These are phyloP conservation scores for Otis tarda DNA, from an alignment of 2,113 vertebrate species.

Conservation along the genomic window DNA sequence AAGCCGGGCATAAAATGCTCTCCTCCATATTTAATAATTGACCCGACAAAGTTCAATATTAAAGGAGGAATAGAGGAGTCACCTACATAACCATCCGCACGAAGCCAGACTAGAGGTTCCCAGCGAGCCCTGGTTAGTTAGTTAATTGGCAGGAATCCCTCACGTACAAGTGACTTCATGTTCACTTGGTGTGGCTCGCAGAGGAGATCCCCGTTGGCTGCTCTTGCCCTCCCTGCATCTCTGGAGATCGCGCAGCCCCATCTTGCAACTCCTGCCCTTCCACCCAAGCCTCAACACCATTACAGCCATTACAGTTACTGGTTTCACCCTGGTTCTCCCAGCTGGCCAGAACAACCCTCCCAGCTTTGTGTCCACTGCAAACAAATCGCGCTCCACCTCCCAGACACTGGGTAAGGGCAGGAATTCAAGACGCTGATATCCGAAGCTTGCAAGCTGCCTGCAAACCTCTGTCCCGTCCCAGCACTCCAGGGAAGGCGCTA, in stretches of 20 bases:
- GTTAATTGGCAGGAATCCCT: constrained; percentile 29
- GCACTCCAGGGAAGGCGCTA: background rate
- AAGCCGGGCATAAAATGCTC: background rate
- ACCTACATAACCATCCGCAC: background rate
- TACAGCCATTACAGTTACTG: background rate
- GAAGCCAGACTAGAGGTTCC: background rate
- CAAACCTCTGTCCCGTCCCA: background rate
- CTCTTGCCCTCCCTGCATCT: background rate
- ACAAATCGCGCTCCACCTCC: background rate
- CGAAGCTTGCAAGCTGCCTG: background rate
- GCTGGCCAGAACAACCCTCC: background rate
- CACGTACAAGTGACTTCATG: background rate
- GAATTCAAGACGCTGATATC: background rate
- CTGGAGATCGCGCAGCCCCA: background rate
- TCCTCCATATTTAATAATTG: constrained; percentile 27
- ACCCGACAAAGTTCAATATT: background rate
- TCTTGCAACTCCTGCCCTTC: background rate
- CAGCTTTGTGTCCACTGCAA: constrained; percentile 21
- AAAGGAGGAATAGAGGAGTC: background rate
- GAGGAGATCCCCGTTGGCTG: background rate
- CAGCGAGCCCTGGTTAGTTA: background rate
- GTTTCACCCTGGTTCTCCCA: background rate
- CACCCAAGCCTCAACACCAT: background rate
- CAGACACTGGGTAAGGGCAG: background rate
- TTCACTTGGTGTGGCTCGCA: background rate